Conservation (phyloP, 1,140 invertebrate genomes). For the Planococcus citri region DNA sequence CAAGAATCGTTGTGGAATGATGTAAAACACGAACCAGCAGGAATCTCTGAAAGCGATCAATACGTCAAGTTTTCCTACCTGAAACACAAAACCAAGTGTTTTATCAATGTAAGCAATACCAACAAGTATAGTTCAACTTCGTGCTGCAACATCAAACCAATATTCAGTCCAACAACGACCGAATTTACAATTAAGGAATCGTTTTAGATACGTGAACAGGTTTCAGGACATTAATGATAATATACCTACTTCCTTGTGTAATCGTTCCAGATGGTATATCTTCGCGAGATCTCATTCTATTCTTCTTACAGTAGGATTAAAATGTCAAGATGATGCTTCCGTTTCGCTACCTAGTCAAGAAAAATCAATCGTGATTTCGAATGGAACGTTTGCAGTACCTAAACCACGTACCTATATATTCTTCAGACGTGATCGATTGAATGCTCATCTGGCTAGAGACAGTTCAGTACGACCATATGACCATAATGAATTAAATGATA, state of each 20-base stretch:
- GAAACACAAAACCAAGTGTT: background rate
- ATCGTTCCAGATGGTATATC: background rate
- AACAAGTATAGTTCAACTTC: background rate
- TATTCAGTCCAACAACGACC: background rate
- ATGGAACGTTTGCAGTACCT: background rate
- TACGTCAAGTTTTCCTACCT: background rate
- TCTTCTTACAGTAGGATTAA: conserved; percentile 29
- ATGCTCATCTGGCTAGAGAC: conserved; percentile 26
- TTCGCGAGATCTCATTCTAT: conserved; percentile 27
- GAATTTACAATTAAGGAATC: background rate
- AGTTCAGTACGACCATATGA: background rate
- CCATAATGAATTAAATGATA: no score
- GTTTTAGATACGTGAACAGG: background rate
- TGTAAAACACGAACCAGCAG: background rate
- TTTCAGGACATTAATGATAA: background rate
- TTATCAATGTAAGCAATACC: background rate
- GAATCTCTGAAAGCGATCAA: background rate
- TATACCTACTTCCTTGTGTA: background rate
- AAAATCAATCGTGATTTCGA: background rate
- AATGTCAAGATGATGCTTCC: conserved; percentile 26
- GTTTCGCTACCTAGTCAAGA: background rate
- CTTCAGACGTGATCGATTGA: conserved; percentile 23
- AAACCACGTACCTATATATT: no score
- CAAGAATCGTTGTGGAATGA: background rate
- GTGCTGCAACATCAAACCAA: background rate